Base-by-base conservation (phyloP, 2,113 vertebrate species). In the Formicarius rufipectus region DNA sequence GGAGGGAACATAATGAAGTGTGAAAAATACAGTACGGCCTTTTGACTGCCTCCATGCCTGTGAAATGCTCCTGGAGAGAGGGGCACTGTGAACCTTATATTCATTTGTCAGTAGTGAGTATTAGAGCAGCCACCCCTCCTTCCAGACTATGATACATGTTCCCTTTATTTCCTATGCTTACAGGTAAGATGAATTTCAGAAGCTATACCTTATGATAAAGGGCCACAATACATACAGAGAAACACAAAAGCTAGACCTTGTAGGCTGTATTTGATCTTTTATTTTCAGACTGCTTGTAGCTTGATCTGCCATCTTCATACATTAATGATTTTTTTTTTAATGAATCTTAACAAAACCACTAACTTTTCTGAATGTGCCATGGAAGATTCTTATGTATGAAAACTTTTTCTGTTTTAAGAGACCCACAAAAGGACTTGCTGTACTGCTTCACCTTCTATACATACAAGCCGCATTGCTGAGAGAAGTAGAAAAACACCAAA, bases 391-490 rank as follows among this genome's bases (percentile, higher is more conserved):
- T 33, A 42, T 33, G 66, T 5, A 2, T n/a, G 6, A 53, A 74
- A 80, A 2, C 2, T 11, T 69, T 3, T 56, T 14, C 30, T 71
- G 7, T 12, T 83, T 73, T 42, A 69, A 31, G 18, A 52, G 16
- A 89, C 4, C 0, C 55, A 75, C 20, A 6, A 59, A 6, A 37
- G 6, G 33, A 73, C 40, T 80, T 39, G 24, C 24, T 55, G 42
- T n/a, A 42, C 18, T 64, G 9, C 21, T 80, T 52, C 71, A n/a
- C 35, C 10, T 78, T 63, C 31, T 47, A 9, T 31, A 33, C 0
- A 1, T 14, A 52, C 1, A 42, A 81, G 64, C 7, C 23, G 40
- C 0, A 0, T 14, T 73, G 10, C 25, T 58, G 7, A 12, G 14
- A 72, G 39, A 93, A 88, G 24, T 0, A 73, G 28, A 35, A 85